Percentiles rank a stretch among this genome's conserved stretches.
Conservation (phyloP, 2,888 invertebrate species). For the Morpho achilles region DNA sequence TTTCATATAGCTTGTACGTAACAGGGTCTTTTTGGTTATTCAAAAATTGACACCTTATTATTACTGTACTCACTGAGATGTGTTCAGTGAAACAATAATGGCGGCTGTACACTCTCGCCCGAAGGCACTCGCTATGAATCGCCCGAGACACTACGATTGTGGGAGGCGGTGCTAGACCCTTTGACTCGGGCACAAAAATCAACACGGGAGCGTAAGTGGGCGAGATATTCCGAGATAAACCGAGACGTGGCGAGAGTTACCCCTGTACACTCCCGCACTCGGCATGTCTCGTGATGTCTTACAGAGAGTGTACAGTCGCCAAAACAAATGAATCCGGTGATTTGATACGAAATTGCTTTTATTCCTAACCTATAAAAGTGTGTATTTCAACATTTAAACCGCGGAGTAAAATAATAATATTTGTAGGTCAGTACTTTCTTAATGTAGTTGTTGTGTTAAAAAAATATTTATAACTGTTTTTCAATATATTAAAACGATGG, state of each 20-base stretch:
- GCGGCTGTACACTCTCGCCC: too few species aligned
- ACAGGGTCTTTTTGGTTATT: slow-evolving; percentile 68
- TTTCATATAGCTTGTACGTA: slow-evolving; percentile 30
- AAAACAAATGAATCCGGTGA: slow-evolving; percentile 37
- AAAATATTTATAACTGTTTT: slow-evolving; percentile 49
- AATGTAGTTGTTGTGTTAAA: slow-evolving; percentile 43
- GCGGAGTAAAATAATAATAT: slow-evolving; percentile 28
- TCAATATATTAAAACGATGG: slow-evolving; percentile 34
- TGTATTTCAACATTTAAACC: slow-evolving; percentile 46
- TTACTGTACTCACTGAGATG: slow-evolving; percentile 38
- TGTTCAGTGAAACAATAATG: slow-evolving; percentile 43
- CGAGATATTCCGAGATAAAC: too few species aligned
- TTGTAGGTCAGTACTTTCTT: slow-evolving; percentile 53
- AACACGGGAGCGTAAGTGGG: too few species aligned
- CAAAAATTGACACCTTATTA: slow-evolving; percentile 56
- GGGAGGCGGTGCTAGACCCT: too few species aligned
- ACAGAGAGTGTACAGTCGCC: too few species aligned
- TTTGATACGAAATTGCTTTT: slow-evolving; percentile 54
- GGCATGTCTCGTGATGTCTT: too few species aligned
- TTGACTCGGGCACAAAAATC: too few species aligned
- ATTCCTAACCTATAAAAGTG: slow-evolving; percentile 42
- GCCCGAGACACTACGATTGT: too few species aligned
- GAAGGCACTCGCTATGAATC: too few species aligned
- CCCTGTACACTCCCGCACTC: too few species aligned
- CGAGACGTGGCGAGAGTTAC: too few species aligned